A percentile compares a stretch with the other conserved stretches of the same genome.
phyloP scores from a whole-genome alignment of 2,888 invertebrate genomes.

The Flexamia atlantica region DNA sequence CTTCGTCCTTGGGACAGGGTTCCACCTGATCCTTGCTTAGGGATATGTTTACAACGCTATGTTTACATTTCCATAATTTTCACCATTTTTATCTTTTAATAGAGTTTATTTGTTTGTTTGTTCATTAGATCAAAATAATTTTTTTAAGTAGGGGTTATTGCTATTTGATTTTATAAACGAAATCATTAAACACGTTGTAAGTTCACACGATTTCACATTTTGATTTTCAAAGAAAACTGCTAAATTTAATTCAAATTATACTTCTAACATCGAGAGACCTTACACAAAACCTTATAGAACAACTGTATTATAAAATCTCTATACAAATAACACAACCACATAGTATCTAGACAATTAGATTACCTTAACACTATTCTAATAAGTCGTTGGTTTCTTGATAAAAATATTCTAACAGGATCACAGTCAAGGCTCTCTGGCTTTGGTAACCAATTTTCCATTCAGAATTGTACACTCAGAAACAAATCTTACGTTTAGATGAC shows the following conservation, averaged over 20 bases:
- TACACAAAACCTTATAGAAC: neutral
- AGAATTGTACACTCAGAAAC: neutral
- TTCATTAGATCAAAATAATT: no score
- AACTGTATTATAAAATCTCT: slow-evolving; percentile 12
- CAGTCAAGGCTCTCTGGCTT: slow-evolving; percentile 11
- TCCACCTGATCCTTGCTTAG: no score
- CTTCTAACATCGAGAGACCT: neutral
- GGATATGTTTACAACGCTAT: no score
- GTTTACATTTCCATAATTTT: no score
- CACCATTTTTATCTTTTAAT: no score
- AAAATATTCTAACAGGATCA: slow-evolving; percentile 51
- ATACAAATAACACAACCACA: slow-evolving; percentile 14
- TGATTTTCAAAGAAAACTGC: neutral
- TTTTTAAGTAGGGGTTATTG: no score
- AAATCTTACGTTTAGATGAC: neutral
- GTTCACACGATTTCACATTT: neutral
- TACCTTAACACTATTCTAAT: slow-evolving; percentile 30
- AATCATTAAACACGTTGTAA: neutral
- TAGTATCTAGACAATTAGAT: slow-evolving; percentile 18
- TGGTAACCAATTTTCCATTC: neutral
- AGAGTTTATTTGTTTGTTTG: no score
- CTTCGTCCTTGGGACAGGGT: no score
- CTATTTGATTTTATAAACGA: no score
- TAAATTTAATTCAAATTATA: neutral
- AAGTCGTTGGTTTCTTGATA: slow-evolving; percentile 36